Conservation (phyloP, 2,888 invertebrate species). For the Helleia helle region DNA sequence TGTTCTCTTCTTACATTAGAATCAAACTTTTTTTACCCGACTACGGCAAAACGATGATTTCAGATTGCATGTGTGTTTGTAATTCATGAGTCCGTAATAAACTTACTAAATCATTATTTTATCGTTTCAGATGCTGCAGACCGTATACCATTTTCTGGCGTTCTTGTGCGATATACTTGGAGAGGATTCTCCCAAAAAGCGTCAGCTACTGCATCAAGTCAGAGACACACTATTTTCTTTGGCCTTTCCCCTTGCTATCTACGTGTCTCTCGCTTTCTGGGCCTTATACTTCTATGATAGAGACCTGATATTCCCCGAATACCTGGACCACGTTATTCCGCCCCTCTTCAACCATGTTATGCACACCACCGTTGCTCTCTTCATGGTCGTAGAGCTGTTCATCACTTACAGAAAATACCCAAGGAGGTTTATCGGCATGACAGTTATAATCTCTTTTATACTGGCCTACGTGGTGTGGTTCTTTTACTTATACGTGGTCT, state of each 20-base stretch:
- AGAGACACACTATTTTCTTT: slow-evolving; percentile 79
- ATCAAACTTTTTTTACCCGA: no score
- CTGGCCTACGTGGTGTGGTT: slow-evolving; percentile 81
- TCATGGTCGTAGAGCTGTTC: slow-evolving; percentile 82
- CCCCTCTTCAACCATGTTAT: slow-evolving; percentile 90
- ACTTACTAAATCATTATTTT: no score
- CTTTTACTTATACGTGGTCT: slow-evolving; percentile 77
- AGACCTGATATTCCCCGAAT: slow-evolving; percentile 89
- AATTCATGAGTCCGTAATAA: no score
- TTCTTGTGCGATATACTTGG: slow-evolving; percentile 83
- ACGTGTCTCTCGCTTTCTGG: slow-evolving; percentile 93
- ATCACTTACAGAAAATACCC: slow-evolving; percentile 84
- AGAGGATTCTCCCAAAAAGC: slow-evolving; percentile 70
- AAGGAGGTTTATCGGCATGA: slow-evolving; percentile 74
- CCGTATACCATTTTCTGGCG: slow-evolving; percentile 82
- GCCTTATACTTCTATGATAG: slow-evolving; percentile 85
- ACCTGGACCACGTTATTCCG: slow-evolving; percentile 82
- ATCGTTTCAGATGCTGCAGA: slow-evolving; percentile 79
- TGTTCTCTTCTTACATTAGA: no score
- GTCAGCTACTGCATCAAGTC: slow-evolving; percentile 76
- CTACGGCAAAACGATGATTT: no score
- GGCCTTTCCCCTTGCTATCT: slow-evolving; percentile 83
- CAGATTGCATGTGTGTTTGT: no score
- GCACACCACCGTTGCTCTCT: slow-evolving; percentile 87
- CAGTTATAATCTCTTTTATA: slow-evolving; percentile 73